A percentile compares a stretch with the other conserved stretches of the same genome.
Evolutionary conservation across 1,140 invertebrate genomes (phyloP).

Genomic region (Caenorhabditis inopinata): DNA sequence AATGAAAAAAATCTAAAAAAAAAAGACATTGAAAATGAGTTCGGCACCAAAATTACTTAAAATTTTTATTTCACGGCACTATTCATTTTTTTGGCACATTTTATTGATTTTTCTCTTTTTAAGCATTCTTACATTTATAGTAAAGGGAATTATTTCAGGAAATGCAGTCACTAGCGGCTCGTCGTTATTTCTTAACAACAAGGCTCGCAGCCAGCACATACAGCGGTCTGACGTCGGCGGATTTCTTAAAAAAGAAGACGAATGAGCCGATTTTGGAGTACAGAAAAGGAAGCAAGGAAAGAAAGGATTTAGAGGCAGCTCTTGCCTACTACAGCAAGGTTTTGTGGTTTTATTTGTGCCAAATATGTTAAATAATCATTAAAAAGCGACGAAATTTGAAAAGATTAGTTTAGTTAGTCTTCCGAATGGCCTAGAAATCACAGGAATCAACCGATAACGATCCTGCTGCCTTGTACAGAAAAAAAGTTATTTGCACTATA

Average conservation of each 20-base stretch:
- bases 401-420: too few species aligned
- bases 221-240: slow-evolving; percentile 62
- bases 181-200: not conserved
- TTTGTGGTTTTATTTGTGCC: too few species aligned
- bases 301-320: slow-evolving; percentile 71
- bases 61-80: too few species aligned
- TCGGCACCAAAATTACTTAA: too few species aligned
- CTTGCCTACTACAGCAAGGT: slow-evolving; percentile 67
- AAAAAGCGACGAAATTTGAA: too few species aligned
- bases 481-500: not conserved
- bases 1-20: not conserved
- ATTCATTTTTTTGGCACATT: not conserved
- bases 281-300: slow-evolving; percentile 79
- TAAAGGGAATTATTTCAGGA: too few species aligned
- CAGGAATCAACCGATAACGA: not conserved
- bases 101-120: not conserved
- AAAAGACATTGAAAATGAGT: too few species aligned
- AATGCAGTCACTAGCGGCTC: not conserved
- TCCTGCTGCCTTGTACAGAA: slow-evolving; percentile 12
- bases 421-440: slow-evolving; percentile 15
- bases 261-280: slow-evolving; percentile 73
- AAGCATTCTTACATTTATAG: not conserved
- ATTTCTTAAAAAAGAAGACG: slow-evolving; percentile 67
- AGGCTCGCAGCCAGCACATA: not conserved
- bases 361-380: too few species aligned